These are phyloP conservation scores for Agrilus biguttatus DNA, from an alignment of 2,888 invertebrate genomes.

Conservation along the genomic window DNA sequence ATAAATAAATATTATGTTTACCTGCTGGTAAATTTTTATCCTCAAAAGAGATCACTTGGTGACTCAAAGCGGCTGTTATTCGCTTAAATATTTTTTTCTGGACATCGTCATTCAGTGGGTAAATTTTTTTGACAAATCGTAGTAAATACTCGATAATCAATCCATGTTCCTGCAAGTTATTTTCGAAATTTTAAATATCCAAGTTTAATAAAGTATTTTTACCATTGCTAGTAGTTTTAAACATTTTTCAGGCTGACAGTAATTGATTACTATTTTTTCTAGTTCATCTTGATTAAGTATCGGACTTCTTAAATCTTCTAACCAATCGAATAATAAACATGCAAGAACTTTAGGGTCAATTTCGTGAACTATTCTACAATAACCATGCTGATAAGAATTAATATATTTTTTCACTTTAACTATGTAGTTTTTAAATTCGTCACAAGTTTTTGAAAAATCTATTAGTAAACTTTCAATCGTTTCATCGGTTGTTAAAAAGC, in stretches of 20 bases:
- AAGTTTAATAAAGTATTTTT: constrained; percentile 9
- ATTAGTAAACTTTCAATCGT: constrained; percentile 39
- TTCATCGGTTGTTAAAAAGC: constrained; percentile 17
- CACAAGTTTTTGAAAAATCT: constrained; percentile 42
- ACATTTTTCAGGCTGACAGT: constrained; percentile 46
- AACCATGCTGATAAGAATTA: constrained; percentile 51
- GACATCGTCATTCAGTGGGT: constrained; percentile 43
- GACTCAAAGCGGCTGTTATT: constrained; percentile 50
- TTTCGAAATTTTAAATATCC: background rate
- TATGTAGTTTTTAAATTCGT: constrained; percentile 37
- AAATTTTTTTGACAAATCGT: constrained; percentile 51
- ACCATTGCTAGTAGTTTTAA: constrained; percentile 42
- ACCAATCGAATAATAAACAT: constrained; percentile 58
- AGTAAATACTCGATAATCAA: constrained; percentile 59
- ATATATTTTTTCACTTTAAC: constrained; percentile 44
- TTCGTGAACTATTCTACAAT: constrained; percentile 50
- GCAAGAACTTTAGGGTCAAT: constrained; percentile 45
- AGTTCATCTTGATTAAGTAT: constrained; percentile 52
- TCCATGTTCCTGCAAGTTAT: constrained; percentile 42
- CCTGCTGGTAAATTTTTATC: constrained; percentile 33
- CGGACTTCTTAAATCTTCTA: constrained; percentile 57
- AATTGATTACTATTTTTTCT: constrained; percentile 47
- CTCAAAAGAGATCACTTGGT: constrained; percentile 42
- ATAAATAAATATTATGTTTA: constrained; percentile 6
- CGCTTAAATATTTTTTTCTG: constrained; percentile 48